Base-by-base conservation (phyloP, 2,797 vertebrate species). In the Acanthurus leucopareius region DNA sequence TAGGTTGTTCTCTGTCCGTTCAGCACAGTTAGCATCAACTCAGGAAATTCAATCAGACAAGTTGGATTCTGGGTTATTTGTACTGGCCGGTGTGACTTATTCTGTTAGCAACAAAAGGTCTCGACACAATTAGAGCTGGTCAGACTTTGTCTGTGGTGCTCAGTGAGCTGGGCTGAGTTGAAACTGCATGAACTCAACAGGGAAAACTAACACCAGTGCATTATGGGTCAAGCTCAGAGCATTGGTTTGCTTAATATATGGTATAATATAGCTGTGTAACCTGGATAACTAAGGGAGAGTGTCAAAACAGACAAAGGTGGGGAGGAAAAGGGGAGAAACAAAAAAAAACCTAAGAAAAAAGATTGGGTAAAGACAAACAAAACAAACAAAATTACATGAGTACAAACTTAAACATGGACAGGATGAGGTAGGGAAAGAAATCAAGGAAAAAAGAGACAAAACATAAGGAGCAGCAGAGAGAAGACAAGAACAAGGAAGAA, bases 1-100 rank as follows among this genome's bases (percentile, higher is more conserved):
- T 96, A 96, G 95, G 89, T 84, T 70, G 84, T 89, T 91, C 85
- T 68, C 96, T 93, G 94, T 96, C 95, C 91, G 95, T 96, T 96
- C 96, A 96, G 94, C 94, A 92, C 95, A 91, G 90, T 86, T 87
- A 86, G 88, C 66, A 42, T 91, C 86, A 92, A 71, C 76, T 92
- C 91, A 91, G 84, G 85, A 83, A 45, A 56, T 64, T 82, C 69
- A 81, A 94, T 94, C 92, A 96, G 94, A 94, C 90, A 75, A 74
- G 76, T 15, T 47, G 35, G 48, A 76, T 72, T 84, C 32, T 65
- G 48, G 25, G 15, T 73, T n/a, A 53, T 70, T 80, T 51, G 25
- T 48, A 49, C 52, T 40, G 51, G 49, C 8, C 5, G 15, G 22
- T 2, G 2, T 14, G n/a, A 40, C 74, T 66, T 57, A 58, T 8